A percentile compares a stretch with the other conserved stretches of the same genome.
These are phyloP conservation scores for Drosophila pandora DNA, from an alignment of 1,140 invertebrate genomes.

Conservation along the genomic window DNA sequence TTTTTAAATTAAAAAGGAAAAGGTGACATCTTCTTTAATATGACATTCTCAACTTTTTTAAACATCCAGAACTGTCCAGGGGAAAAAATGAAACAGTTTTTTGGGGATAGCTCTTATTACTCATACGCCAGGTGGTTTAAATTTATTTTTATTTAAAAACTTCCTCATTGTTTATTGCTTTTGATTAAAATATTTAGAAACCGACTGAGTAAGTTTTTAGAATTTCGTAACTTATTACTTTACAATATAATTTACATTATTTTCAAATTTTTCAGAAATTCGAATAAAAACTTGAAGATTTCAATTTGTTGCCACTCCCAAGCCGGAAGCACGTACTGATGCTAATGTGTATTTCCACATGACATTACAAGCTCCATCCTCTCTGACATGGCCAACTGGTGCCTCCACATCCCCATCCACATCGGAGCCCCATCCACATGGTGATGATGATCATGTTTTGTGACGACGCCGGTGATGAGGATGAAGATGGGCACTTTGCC, in stretches of 20 bases:
- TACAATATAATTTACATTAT: no score
- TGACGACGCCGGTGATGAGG: slow-evolving; percentile 48
- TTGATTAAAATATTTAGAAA: no score
- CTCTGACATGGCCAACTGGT: slow-evolving; percentile 44
- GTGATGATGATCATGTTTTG: slow-evolving; percentile 46
- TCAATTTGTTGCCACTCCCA: background rate
- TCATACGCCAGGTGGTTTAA: background rate
- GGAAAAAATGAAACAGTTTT: no score
- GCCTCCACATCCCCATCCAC: slow-evolving; percentile 3
- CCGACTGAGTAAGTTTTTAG: no score
- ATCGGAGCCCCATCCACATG: background rate
- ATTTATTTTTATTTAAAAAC: background rate
- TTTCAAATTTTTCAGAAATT: background rate
- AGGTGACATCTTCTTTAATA: no score
- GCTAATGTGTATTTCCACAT: slow-evolving; percentile 60
- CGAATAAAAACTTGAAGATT: background rate
- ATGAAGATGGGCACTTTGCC: slow-evolving; percentile 66
- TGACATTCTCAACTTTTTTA: no score
- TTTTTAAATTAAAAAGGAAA: no score
- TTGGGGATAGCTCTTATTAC: background rate
- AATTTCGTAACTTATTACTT: no score
- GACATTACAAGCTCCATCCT: slow-evolving; percentile 25
- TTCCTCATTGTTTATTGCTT: no score
- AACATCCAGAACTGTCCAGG: no score
- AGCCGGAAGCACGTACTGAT: slow-evolving; percentile 61